These are phyloP conservation scores for Gephyroberyx darwinii DNA, from an alignment of 2,797 vertebrate genomes.

Conservation along the genomic window DNA sequence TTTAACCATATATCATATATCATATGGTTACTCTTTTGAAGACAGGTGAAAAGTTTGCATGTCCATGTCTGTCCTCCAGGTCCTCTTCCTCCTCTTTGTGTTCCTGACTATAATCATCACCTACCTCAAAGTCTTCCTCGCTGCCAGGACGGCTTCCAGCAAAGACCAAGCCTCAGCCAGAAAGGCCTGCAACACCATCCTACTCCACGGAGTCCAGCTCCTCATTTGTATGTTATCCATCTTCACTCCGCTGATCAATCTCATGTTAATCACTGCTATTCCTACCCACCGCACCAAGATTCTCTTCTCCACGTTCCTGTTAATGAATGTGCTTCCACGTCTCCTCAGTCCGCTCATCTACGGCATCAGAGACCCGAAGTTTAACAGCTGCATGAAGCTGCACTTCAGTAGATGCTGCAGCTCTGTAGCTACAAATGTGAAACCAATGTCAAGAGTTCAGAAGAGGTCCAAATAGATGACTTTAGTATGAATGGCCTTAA, in stretches of 20 bases:
- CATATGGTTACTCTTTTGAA: too few relatives aligned
- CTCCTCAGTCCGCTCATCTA: conserved; percentile 76
- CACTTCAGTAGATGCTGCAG: conserved; percentile 28
- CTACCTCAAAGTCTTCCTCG: conserved; percentile 62
- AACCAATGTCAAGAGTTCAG: fast-evolving
- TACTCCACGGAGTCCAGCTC: conserved; percentile 74
- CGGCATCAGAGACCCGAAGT: conserved; percentile 68
- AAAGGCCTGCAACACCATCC: conserved; percentile 72
- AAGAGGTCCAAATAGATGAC: neutral
- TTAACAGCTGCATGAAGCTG: conserved; percentile 54
- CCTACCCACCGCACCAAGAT: conserved; percentile 44
- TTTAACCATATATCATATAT: too few relatives aligned
- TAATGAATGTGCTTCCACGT: conserved; percentile 63
- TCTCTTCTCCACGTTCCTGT: conserved; percentile 47
- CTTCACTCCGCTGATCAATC: conserved; percentile 37
- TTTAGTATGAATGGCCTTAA: neutral
- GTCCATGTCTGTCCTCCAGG: conserved; percentile 12
- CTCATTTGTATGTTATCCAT: conserved; percentile 68
- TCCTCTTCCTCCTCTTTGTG: conserved; percentile 53
- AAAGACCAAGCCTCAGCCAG: conserved; percentile 46
- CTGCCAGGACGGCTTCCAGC: conserved; percentile 41
- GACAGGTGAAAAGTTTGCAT: neutral
- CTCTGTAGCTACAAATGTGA: neutral
- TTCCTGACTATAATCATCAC: conserved; percentile 66
- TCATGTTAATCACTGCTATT: neutral